These are phyloP conservation scores for Pseudeuparius sepicola DNA, from an alignment of 2,888 invertebrate genomes.

Conservation along the genomic window DNA sequence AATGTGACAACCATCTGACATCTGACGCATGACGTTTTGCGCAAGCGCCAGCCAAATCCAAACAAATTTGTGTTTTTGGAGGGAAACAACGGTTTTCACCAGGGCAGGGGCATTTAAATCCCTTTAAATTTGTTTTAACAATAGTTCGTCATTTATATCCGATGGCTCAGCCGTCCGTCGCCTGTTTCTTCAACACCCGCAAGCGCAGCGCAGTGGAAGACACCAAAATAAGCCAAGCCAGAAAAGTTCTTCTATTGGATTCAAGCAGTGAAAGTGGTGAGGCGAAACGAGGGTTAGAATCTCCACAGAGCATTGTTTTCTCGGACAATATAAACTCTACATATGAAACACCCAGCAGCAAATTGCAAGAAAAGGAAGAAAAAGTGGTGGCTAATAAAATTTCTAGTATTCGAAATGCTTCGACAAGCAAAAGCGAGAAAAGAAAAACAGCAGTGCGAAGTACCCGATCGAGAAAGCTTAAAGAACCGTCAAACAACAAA, in stretches of 20 bases:
- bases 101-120: constrained; percentile 28
- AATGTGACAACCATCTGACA: no score
- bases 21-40: no score
- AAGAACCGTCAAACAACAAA: constrained; percentile 24
- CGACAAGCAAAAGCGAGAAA: constrained; percentile 9
- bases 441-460: constrained; percentile 16
- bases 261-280: constrained; percentile 18
- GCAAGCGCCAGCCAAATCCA: no score
- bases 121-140: constrained; percentile 30
- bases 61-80: no score
- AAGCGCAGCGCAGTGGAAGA: constrained; percentile 68
- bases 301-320: constrained; percentile 16
- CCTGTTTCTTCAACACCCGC: constrained; percentile 64
- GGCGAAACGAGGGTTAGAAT: constrained; percentile 20
- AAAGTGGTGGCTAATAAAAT: constrained; percentile 21
- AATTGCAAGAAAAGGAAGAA: constrained; percentile 24
- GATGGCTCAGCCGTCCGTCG: constrained; percentile 72
- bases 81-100: no score
- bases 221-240: constrained; percentile 39
- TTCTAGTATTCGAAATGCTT: constrained; percentile 14
- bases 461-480: constrained; percentile 22
- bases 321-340: constrained; percentile 11
- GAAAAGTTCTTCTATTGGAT: constrained; percentile 42
- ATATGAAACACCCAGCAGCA: constrained; percentile 6
- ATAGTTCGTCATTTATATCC: constrained; percentile 20